Evolutionary conservation across 2,113 vertebrate genomes (phyloP).

Genomic region (Saguinus midas): DNA sequence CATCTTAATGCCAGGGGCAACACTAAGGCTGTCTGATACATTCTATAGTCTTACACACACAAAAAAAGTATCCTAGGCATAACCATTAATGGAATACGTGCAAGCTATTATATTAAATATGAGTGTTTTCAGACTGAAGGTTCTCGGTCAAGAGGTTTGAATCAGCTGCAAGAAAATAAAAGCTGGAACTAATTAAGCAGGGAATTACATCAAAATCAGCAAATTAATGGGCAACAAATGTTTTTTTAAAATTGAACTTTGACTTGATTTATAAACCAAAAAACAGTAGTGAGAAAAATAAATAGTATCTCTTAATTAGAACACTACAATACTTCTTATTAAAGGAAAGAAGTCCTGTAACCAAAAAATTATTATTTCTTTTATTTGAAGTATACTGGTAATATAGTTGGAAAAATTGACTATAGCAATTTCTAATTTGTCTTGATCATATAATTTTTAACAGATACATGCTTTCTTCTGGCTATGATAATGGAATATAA

Average conservation of each 20-base stretch:
- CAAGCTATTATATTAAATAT: constrained; percentile 63
- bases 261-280: constrained; percentile 10
- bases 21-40: not conserved
- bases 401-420: not conserved
- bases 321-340: not conserved
- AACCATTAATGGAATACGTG: constrained; percentile 37
- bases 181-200: constrained; percentile 64
- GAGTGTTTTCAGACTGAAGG: constrained; percentile 66
- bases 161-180: constrained; percentile 57
- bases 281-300: not conserved
- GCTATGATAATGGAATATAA: not conserved
- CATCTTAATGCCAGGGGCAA: not conserved
- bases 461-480: not conserved
- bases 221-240: constrained; percentile 44
- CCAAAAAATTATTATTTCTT: not conserved
- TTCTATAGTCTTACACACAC: constrained; percentile 46
- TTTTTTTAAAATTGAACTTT: constrained; percentile 21
- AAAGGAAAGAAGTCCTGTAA: not conserved
- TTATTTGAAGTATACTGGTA: not conserved
- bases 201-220: constrained; percentile 66
- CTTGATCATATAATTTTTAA: not conserved
- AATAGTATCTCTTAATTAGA: constrained; percentile 23
- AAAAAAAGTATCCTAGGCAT: constrained; percentile 59
- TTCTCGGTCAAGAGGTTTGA: constrained; percentile 57
- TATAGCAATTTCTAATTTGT: not conserved